Percentiles rank a stretch among this genome's conserved stretches.
Evolutionary conservation across 2,113 vertebrate genomes (phyloP).

Genomic region (Tichodroma muraria): DNA sequence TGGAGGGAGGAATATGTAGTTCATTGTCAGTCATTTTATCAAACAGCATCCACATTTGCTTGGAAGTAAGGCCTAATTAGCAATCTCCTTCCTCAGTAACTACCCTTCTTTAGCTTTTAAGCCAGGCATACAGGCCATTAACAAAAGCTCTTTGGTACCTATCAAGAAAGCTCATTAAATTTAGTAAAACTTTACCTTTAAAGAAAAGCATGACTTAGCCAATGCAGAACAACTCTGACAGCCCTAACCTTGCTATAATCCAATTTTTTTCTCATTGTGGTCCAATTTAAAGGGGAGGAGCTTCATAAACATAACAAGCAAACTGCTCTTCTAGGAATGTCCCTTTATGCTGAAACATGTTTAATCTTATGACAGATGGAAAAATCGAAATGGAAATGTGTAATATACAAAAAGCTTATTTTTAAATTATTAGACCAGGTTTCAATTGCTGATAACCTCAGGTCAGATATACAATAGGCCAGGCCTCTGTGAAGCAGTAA

Average conservation of each 20-base stretch:
- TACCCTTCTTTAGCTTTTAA: neutral
- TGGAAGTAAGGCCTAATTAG: neutral
- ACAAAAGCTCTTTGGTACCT: neutral
- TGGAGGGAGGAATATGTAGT: neutral
- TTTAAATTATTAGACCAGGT: constrained; percentile 23
- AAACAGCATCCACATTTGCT: neutral
- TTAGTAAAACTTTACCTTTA: neutral
- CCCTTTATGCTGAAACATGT: neutral
- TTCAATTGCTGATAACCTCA: constrained; percentile 16
- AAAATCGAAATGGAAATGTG: neutral
- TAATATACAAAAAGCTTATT: constrained; percentile 21
- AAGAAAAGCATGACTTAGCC: neutral
- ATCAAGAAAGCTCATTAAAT: neutral
- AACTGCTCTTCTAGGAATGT: neutral
- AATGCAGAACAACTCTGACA: neutral
- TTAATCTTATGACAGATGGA: neutral
- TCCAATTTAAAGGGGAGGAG: neutral
- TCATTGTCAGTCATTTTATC: neutral
- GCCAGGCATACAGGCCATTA: neutral
- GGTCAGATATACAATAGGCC: constrained; percentile 35
- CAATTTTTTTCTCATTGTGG: neutral
- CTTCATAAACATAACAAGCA: neutral
- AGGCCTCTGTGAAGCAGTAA: neutral
- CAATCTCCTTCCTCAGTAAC: neutral
- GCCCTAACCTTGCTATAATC: neutral